These are phyloP conservation scores for Scomberomorus guttatus DNA, from an alignment of 2,797 vertebrate genomes.

Conservation along the genomic window DNA sequence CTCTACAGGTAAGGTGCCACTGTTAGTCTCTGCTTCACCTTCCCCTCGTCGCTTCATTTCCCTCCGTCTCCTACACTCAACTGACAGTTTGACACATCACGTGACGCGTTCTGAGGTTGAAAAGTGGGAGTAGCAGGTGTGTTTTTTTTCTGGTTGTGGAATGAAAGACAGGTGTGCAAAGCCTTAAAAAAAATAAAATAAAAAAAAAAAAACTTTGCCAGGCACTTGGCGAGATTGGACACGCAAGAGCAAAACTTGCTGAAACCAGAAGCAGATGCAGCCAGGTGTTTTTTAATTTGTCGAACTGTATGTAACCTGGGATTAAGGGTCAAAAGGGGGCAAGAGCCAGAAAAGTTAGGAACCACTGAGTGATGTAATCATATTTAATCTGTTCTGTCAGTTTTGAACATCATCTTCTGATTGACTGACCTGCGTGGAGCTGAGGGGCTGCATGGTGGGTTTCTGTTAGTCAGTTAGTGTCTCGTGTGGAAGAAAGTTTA, in stretches of 20 bases:
- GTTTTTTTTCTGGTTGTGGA: not conserved
- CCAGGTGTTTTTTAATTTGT: too few species aligned
- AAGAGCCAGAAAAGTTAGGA: too few species aligned
- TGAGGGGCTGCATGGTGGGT: too few species aligned
- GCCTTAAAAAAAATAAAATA: not conserved
- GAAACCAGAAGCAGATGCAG: not conserved
- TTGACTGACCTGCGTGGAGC: too few species aligned
- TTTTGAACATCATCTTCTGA: too few species aligned
- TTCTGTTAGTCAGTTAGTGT: too few species aligned
- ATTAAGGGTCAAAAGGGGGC: too few species aligned
- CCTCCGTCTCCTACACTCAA: not conserved
- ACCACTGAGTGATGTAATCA: too few species aligned
- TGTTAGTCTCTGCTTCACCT: constrained; percentile 3
- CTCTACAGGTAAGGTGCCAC: constrained; percentile 53
- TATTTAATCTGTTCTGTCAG: too few species aligned
- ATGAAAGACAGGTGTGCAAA: not conserved
- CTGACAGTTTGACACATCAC: not conserved
- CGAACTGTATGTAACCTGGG: too few species aligned
- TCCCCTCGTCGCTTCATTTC: not conserved
- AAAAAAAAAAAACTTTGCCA: not conserved
- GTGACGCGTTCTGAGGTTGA: not conserved
- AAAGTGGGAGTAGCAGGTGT: not conserved
- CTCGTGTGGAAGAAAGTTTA: too few species aligned
- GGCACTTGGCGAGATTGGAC: constrained; percentile 19
- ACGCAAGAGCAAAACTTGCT: not conserved